These are phyloP conservation scores for Dipodomys stephensi DNA, from an alignment of 2,113 vertebrate species.

Conservation along the genomic window DNA sequence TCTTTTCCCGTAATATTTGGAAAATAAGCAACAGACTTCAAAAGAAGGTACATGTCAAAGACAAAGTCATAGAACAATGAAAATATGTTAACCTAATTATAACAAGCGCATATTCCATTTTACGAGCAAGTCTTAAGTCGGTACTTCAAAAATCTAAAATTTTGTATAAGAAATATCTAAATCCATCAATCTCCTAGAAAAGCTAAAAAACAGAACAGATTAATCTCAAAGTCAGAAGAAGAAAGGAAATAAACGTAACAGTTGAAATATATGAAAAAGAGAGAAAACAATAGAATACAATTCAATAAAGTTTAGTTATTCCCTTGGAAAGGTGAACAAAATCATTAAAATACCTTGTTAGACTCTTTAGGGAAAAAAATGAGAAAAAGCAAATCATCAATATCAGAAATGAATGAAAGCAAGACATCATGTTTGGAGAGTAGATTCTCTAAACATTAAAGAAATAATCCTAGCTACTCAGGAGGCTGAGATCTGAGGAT, in stretches of 20 bases:
- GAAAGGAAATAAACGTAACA: background rate
- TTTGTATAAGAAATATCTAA: background rate
- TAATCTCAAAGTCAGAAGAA: background rate
- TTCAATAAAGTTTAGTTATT: background rate
- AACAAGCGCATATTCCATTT: background rate
- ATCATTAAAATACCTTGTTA: constrained; percentile 3
- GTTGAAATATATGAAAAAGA: background rate
- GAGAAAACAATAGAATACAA: background rate
- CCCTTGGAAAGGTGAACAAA: constrained; percentile 16
- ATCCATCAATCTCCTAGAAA: background rate
- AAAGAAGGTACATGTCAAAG: background rate
- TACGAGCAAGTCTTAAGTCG: background rate
- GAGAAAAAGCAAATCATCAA: background rate
- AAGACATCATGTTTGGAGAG: background rate
- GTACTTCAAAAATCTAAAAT: background rate
- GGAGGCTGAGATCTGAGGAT: too few species aligned
- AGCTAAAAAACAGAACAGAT: background rate
- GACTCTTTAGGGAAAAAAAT: background rate
- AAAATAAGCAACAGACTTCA: background rate
- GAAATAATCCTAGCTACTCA: background rate
- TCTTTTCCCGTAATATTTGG: background rate
- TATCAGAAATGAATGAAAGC: background rate
- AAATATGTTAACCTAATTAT: constrained; percentile 9
- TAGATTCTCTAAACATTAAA: background rate
- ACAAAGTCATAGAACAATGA: background rate